Conservation (phyloP, 2,113 vertebrate genomes). For the Campylomormyrus numenius region DNA sequence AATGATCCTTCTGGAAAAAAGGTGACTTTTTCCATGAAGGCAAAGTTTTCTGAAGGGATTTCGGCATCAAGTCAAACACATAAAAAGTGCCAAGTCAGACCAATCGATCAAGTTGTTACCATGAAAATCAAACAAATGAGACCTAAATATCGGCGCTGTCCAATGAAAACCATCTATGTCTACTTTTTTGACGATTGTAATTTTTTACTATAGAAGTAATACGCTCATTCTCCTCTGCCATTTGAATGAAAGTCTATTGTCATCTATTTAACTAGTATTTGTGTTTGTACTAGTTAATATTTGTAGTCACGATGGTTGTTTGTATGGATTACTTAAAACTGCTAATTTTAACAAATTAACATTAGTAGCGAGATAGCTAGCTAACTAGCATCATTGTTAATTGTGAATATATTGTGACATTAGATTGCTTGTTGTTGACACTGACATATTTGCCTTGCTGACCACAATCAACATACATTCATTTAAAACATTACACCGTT, state of each 20-base stretch:
- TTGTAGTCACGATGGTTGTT: neutral
- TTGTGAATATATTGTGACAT: neutral
- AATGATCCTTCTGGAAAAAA: neutral
- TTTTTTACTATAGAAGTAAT: neutral
- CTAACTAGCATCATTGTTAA: neutral
- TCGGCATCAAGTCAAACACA: neutral
- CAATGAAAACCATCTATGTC: neutral
- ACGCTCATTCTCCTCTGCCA: neutral
- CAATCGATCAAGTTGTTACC: neutral
- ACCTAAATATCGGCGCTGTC: neutral
- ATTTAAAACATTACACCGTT: neutral
- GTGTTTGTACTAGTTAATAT: neutral
- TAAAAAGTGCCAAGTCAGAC: neutral
- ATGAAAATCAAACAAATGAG: neutral
- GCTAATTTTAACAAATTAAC: neutral
- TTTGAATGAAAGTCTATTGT: neutral
- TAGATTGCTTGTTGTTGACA: neutral
- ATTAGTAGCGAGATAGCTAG: neutral
- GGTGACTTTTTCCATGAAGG: neutral
- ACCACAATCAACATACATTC: neutral
- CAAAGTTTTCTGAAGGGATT: neutral
- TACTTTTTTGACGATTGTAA: neutral
- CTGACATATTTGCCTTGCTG: no score
- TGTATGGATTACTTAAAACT: neutral
- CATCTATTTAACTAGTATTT: neutral